Evolutionary conservation across 2,888 invertebrate genomes (phyloP).

Genomic region (Callyntrura sp.): DNA sequence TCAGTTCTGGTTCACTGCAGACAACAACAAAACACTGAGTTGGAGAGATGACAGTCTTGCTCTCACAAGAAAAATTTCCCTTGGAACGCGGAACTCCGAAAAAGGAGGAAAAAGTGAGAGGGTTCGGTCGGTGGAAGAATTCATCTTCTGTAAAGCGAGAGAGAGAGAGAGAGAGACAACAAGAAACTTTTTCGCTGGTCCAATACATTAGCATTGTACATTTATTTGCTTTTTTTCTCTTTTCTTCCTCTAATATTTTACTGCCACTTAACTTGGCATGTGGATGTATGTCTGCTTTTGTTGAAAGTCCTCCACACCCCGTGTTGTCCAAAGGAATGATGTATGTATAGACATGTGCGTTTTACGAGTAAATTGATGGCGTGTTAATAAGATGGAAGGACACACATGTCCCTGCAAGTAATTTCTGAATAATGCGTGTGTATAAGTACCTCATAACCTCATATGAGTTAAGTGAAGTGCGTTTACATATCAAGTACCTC

Average conservation of each 20-base stretch:
- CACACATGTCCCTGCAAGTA: no score
- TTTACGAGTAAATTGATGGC: slow-evolving; percentile 37
- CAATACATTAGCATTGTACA: slow-evolving; percentile 25
- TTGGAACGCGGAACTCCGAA: slow-evolving; percentile 44
- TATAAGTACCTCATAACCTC: background rate
- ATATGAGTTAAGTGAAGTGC: slow-evolving; percentile 35
- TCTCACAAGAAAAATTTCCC: slow-evolving; percentile 47
- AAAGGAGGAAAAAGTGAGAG: slow-evolving; percentile 25
- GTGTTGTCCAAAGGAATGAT: no score
- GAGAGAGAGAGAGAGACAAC: no score
- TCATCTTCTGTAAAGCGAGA: slow-evolving; percentile 3
- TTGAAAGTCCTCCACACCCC: background rate
- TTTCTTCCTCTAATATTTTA: background rate
- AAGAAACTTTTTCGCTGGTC: slow-evolving; percentile 14
- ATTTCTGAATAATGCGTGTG: no score
- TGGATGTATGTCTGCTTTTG: slow-evolving; percentile 50
- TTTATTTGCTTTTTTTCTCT: slow-evolving; percentile 24
- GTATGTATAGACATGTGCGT: background rate
- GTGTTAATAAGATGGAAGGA: slow-evolving; percentile 40
- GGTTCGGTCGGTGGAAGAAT: slow-evolving; percentile 23
- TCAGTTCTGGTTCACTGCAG: slow-evolving; percentile 72
- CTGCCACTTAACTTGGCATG: slow-evolving; percentile 38
- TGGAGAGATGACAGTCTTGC: slow-evolving; percentile 72
- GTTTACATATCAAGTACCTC: slow-evolving; percentile 1
- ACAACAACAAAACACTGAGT: slow-evolving; percentile 64